Conservation (phyloP, 2,888 invertebrate genomes). For the Oegoconia quadripuncta region DNA sequence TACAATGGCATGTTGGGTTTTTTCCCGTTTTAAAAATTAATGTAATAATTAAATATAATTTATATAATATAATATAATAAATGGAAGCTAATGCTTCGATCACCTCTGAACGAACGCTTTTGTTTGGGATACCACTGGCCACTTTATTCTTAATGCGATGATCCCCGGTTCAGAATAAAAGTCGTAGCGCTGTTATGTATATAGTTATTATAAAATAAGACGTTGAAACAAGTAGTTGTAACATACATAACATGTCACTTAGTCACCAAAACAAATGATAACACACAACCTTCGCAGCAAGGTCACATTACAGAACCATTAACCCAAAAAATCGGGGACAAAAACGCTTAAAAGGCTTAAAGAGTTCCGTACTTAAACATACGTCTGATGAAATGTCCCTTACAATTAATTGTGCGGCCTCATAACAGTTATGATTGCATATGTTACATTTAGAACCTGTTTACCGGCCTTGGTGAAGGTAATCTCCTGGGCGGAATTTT, state of each 20-base stretch:
- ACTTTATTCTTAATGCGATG: too few relatives aligned
- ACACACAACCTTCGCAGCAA: constrained; percentile 37
- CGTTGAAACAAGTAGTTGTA: background rate
- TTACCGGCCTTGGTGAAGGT: constrained; percentile 42
- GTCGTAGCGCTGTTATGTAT: too few relatives aligned
- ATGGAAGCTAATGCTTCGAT: too few relatives aligned
- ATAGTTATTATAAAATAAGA: too few relatives aligned
- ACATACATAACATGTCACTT: constrained; percentile 6
- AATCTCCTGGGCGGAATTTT: constrained; percentile 35
- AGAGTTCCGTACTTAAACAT: constrained; percentile 16
- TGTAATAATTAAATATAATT: too few relatives aligned
- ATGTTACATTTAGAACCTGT: constrained; percentile 48
- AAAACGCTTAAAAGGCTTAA: constrained; percentile 16
- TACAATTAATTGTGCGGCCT: constrained; percentile 40
- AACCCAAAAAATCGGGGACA: constrained; percentile 41
- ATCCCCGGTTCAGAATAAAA: too few relatives aligned
- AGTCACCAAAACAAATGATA: constrained; percentile 31
- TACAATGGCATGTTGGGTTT: too few relatives aligned
- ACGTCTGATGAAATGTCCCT: constrained; percentile 34
- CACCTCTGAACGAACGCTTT: too few relatives aligned
- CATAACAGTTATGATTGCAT: constrained; percentile 42
- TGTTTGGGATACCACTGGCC: too few relatives aligned
- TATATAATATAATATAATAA: too few relatives aligned
- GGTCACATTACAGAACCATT: constrained; percentile 33
- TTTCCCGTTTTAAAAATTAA: too few relatives aligned